These are phyloP conservation scores for Pyrrhosoma nymphula DNA, from an alignment of 2,888 invertebrate species.

Conservation along the genomic window DNA sequence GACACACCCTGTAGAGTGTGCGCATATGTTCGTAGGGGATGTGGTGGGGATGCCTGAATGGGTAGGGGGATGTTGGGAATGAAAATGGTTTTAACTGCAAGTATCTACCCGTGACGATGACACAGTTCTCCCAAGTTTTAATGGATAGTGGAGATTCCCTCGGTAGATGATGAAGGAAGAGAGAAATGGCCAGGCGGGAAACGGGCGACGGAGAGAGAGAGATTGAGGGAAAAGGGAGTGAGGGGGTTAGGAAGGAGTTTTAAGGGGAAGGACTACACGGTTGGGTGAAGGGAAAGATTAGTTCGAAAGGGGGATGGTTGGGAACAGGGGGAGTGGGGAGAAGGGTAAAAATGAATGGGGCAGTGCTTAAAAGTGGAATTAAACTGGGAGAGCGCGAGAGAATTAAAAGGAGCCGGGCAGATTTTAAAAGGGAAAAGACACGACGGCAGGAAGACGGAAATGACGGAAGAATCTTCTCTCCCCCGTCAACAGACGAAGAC, in stretches of 20 bases:
- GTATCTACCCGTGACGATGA: slow-evolving; percentile 34
- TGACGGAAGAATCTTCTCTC: not conserved
- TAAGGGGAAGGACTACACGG: not conserved
- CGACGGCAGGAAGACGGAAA: not conserved
- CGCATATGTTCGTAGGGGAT: not conserved
- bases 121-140: slow-evolving; percentile 44
- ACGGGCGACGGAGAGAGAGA: too few species aligned
- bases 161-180: slow-evolving; percentile 40
- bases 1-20: too few species aligned
- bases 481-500: not conserved
- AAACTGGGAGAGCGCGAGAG: not conserved
- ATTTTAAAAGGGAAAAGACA: not conserved
- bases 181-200: not conserved
- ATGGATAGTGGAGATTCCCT: slow-evolving; percentile 57
- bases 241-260: too few species aligned
- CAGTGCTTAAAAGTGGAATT: not conserved
- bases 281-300: slow-evolving; percentile 8
- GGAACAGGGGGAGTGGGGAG: too few species aligned
- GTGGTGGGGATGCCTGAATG: not conserved
- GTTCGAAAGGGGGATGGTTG: not conserved
- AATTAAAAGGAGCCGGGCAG: not conserved
- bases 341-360: not conserved
- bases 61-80: not conserved
- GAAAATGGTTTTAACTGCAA: slow-evolving; percentile 61
- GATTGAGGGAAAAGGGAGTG: not conserved